Base-by-base conservation (phyloP, 64 coral and sea anemone genomes). In the Stichodactyla helianthus region DNA sequence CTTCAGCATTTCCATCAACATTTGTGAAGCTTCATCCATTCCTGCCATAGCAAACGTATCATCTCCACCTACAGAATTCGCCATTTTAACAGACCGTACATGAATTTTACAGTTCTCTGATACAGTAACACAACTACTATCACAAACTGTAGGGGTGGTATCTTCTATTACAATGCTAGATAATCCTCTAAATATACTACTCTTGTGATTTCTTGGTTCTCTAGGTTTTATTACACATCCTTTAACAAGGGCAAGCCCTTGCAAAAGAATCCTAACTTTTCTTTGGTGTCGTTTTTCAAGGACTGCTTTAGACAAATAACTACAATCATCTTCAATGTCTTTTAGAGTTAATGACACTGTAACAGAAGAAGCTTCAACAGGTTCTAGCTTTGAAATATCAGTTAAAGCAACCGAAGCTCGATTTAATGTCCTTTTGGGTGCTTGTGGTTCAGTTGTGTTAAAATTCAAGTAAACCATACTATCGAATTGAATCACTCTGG, bases 1-100 rank as follows among this genome's bases (percentile, higher is more conserved):
- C 15, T 52, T 92, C 44, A 97, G 55, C 55, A 97, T 86, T 59
- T 97, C 91, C 22, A 71, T 54, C 23, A 97, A 55, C 31, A 81
- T 84, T 62, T 79, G 68, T 18, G 82, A 26, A 28, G 88, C 53
- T 31, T 97, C 94, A 67, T 97, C 91, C 86, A 93, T 60, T 71
- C 94, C 94, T 12, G 85, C 88, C 71, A 93, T 51, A 23, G 83
- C 77, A 83, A 85, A 82, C 11, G 52, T 52, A 31, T 77, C 50
- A 20, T 62, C 78, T 18, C 82, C 55, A 62, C 71, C 44, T 23
- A 65, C 54, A 22, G 55, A 53, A 52, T 17, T 50, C 7, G 79
- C 50, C 65, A 61, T 58, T 44, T 18, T 88, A 15, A 90, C 57
- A 68, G 91, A 97, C 19, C 57, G 58, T 11, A 97, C 53, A 74